Evolutionary conservation across 2,888 invertebrate species (phyloP), one percentile per base, ranked within the genome.

Genomic region (Archaeoteleia sp.): DNA sequence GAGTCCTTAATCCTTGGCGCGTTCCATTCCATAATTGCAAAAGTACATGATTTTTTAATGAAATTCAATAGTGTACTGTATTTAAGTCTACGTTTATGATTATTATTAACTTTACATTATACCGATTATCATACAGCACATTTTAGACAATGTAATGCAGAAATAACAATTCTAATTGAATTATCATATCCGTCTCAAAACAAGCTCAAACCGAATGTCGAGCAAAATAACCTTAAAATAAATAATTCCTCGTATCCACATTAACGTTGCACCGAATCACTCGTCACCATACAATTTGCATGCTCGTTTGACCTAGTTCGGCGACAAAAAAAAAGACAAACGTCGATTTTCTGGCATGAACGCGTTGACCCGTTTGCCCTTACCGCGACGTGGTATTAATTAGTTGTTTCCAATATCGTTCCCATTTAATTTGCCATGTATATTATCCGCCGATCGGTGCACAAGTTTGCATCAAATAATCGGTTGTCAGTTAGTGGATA

Each of bases 241-340:
- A 61, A 60, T 61, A 61, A 67, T 67, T 49, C 53, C 42, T 17
- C 14, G 45, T 25, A 3, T 25, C 20, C 12, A 32, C 17, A 43
- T 54, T 53, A 48, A 7, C 32, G 32, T 43, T 15, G 29, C 35
- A 7, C 40, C 42, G 43, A 40, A 66, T 58, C 58, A 48, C 53
- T 54, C 39, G 54, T 67, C 67, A 49, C 40, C n/a, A n/a, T 46
- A 27, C 43, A 67, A 67, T 61, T 67, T 67, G 49, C 49, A 67
- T 51, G 51, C 45, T 25, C 55, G 45, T 55, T 20, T 67, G 54
- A 29, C 57, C 58, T 23, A 60, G 7, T 35, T 35, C 12, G 14
- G 14, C 13, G 2, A 14, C 35, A 14, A 14, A 13, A 14, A 35
- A 29, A 29, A 29, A 29, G 9, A 29, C 35, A 34, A 27, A 20